Conservation (phyloP, 2,797 vertebrate species). For the Pseudomugil gertrudae region DNA sequence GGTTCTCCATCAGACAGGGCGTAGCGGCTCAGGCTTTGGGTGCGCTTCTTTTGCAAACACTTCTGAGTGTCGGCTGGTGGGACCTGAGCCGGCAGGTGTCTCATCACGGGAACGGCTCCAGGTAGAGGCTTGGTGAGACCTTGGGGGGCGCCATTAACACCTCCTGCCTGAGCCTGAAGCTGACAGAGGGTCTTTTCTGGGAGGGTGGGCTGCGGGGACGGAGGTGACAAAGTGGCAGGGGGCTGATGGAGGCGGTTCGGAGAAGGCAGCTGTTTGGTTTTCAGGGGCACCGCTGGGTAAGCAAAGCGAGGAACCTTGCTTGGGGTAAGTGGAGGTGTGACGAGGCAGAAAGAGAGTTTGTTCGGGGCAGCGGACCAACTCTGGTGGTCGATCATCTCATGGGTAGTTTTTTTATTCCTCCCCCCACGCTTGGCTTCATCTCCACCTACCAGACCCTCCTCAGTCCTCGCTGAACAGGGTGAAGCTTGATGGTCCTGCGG, state of each 20-base stretch:
- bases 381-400: constrained; percentile 73
- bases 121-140: constrained; percentile 40
- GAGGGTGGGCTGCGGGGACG: constrained; percentile 51
- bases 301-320: constrained; percentile 84
- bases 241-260: constrained; percentile 39
- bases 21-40: constrained; percentile 90
- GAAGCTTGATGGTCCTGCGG: constrained; percentile 80
- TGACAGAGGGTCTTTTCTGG: constrained; percentile 81
- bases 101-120: constrained; percentile 52
- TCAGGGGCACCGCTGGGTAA: constrained; percentile 81
- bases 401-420: constrained; percentile 32
- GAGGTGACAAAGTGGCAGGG: constrained; percentile 41
- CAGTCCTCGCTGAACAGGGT: constrained; percentile 62
- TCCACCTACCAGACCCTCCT: constrained; percentile 80
- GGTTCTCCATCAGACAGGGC: constrained; percentile 88
- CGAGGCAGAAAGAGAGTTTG: constrained; percentile 50
- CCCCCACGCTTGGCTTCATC: constrained; percentile 75
- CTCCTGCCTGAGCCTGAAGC: constrained; percentile 71
- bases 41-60: constrained; percentile 85
- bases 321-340: constrained; percentile 82
- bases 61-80: constrained; percentile 32
- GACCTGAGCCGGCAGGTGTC: constrained; percentile 34
- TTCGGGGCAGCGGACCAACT: constrained; percentile 41
- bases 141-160: constrained; percentile 1
- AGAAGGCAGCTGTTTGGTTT: constrained; percentile 64